phyloP scores from a whole-genome alignment of 2,113 vertebrate genomes.

The Sula dactylatra region DNA sequence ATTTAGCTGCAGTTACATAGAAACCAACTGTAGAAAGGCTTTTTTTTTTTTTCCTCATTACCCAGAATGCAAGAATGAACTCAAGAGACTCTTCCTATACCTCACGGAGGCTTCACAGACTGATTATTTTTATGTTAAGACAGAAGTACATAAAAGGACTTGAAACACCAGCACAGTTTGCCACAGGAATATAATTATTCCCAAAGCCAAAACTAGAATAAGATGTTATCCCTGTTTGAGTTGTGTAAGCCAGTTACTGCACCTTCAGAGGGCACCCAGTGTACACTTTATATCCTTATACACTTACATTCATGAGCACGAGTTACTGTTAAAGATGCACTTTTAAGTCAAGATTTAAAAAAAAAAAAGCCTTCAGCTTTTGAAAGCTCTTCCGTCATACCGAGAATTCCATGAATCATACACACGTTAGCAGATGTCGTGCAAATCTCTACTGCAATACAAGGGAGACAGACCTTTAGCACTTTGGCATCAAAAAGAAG shows the following conservation, averaged over 20 bases:
- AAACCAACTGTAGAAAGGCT: neutral
- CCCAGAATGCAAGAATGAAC: neutral
- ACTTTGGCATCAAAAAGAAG: neutral
- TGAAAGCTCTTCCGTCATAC: neutral
- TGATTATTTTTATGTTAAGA: neutral
- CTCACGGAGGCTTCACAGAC: neutral
- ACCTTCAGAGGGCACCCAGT: neutral
- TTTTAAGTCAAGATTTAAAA: neutral
- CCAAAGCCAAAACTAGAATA: neutral
- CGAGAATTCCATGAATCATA: neutral
- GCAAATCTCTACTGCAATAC: neutral
- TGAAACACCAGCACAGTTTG: neutral
- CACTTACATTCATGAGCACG: neutral
- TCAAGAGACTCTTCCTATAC: neutral
- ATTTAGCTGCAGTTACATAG: neutral
- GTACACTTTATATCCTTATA: neutral
- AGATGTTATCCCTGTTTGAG: neutral
- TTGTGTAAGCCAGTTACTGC: neutral
- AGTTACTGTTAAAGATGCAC: neutral
- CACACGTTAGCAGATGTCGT: neutral
- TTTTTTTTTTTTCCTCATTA: neutral
- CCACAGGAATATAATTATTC: neutral
- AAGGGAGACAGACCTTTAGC: conserved; percentile 10
- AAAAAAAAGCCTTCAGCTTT: neutral
- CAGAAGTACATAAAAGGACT: neutral